Percentiles rank a stretch among this genome's conserved stretches.
Conservation (phyloP, 1,140 invertebrate species). For the Kradibia gibbosae region DNA sequence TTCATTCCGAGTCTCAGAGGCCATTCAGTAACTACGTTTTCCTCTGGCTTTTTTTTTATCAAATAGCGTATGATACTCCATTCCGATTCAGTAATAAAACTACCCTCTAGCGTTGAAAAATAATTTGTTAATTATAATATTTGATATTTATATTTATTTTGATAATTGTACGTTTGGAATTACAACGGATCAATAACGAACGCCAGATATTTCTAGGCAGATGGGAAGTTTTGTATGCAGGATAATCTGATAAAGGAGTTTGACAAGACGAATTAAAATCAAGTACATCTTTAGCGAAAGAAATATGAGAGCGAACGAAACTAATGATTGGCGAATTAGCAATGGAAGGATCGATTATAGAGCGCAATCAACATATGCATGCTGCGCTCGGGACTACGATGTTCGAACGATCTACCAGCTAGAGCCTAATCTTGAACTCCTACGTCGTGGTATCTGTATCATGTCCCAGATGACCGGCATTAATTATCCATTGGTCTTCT, state of each 20-base stretch:
- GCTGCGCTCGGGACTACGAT: neutral
- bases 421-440: neutral
- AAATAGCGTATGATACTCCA: neutral
- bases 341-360: neutral
- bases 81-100: neutral
- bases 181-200: too few species aligned
- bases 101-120: neutral
- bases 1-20: conserved; percentile 23
- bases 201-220: too few species aligned
- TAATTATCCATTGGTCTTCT: neutral
- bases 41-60: neutral
- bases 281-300: too few species aligned
- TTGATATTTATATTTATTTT: too few species aligned
- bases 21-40: conserved; percentile 14
- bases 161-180: too few species aligned
- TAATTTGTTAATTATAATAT: conserved; percentile 16
- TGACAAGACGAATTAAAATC: too few species aligned
- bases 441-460: neutral
- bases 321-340: neutral
- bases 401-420: neutral
- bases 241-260: too few species aligned
- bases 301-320: neutral
- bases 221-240: too few species aligned
- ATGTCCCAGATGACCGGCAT: neutral
- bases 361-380: neutral